phyloP scores from a whole-genome alignment of 2,888 invertebrate species.

The Ctenicera cuprea region DNA sequence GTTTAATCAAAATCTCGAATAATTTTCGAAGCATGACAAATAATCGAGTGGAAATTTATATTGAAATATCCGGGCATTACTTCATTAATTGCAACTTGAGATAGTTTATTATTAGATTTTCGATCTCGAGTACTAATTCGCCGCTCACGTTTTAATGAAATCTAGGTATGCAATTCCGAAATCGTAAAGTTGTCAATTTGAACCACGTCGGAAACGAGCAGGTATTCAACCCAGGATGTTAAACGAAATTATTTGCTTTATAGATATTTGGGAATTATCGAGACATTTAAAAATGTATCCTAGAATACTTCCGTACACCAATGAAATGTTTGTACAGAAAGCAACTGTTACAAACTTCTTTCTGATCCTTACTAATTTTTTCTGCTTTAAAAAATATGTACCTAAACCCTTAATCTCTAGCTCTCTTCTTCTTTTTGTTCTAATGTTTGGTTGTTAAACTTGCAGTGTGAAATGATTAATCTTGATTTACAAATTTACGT shows the following conservation, averaged over 20 bases:
- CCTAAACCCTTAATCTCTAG: too few species aligned
- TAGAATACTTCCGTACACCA: too few species aligned
- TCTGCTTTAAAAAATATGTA: too few species aligned
- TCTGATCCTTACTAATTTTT: too few species aligned
- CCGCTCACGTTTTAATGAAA: conserved; percentile 54
- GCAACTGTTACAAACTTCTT: too few species aligned
- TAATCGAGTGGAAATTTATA: conserved; percentile 70
- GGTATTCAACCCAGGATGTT: conserved; percentile 22
- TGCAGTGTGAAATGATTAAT: too few species aligned
- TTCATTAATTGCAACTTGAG: conserved; percentile 70
- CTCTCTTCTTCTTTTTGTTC: too few species aligned
- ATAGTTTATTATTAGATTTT: conserved; percentile 71
- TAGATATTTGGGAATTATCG: not conserved
- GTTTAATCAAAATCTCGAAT: conserved; percentile 65
- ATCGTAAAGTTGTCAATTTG: conserved; percentile 52
- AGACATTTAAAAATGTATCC: not conserved
- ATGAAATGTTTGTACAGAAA: too few species aligned
- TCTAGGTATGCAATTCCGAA: conserved; percentile 51
- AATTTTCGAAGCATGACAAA: conserved; percentile 67
- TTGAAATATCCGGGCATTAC: conserved; percentile 69
- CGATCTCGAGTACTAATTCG: conserved; percentile 54
- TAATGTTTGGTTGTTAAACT: too few species aligned
- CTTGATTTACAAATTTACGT: too few species aligned
- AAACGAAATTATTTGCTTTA: conserved; percentile 26
- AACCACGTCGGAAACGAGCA: conserved; percentile 40